These are phyloP conservation scores for Nematostella vectensis DNA, from an alignment of 92 coral and sea anemone species.

Conservation along the genomic window DNA sequence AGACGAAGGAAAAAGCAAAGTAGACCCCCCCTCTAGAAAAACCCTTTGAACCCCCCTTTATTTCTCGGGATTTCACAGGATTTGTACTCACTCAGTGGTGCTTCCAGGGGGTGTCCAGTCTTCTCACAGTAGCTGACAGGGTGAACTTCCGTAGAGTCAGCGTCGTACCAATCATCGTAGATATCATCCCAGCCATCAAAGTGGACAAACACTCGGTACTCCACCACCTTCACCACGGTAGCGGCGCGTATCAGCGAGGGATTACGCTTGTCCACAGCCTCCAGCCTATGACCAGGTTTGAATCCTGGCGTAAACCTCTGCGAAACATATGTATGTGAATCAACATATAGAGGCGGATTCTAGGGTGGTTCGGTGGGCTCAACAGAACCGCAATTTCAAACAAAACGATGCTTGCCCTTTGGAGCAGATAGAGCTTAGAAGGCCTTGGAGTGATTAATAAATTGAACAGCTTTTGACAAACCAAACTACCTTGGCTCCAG, in stretches of 20 bases:
- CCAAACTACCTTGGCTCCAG: no score
- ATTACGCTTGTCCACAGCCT: constrained; percentile 91
- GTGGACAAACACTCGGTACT: constrained; percentile 75
- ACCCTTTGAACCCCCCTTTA: no score
- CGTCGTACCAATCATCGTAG: constrained; percentile 91
- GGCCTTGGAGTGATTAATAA: no score
- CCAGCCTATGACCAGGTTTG: constrained; percentile 64
- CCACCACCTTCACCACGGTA: constrained; percentile 61
- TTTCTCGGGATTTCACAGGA: no score
- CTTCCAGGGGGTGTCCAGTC: constrained; percentile 49
- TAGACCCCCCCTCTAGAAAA: no score
- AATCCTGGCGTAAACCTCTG: constrained; percentile 73
- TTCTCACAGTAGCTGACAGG: constrained; percentile 57
- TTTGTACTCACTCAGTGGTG: constrained; percentile 44
- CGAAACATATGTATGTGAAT: no score
- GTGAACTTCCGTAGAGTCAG: constrained; percentile 56
- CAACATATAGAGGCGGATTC: constrained; percentile 62
- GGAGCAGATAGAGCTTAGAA: no score
- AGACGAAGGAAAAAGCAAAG: no score
- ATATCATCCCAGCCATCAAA: constrained; percentile 99
- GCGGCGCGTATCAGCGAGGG: constrained; percentile 90
- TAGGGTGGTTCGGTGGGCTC: no score
- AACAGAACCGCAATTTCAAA: no score
- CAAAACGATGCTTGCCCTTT: no score
- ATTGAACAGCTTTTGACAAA: no score